Conservation (phyloP, 1,140 invertebrate genomes). For the Drosophila pandora region DNA sequence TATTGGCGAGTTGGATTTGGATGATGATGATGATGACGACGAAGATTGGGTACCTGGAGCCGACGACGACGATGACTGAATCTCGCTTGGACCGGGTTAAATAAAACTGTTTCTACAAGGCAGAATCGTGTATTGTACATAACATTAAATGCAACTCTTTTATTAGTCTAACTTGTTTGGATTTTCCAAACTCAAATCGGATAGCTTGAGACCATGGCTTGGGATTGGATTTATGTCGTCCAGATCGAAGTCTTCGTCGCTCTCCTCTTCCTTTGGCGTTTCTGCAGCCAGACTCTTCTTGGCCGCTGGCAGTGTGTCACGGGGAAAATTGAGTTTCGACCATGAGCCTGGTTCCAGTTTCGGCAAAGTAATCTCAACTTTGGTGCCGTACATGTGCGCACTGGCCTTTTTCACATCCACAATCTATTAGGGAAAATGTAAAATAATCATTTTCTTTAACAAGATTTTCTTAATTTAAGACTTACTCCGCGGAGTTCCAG, state of each 20-base stretch:
- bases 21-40: constrained; percentile 90
- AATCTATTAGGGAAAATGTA: constrained; percentile 84
- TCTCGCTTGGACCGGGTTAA: constrained; percentile 25
- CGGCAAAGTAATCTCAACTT: constrained; percentile 96
- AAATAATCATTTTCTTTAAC: constrained; percentile 8
- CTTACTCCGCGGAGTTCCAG: constrained; percentile 93
- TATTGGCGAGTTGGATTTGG: constrained; percentile 94
- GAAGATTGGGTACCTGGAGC: constrained; percentile 77
- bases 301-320: constrained; percentile 57
- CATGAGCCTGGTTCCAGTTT: constrained; percentile 94
- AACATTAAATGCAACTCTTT: constrained; percentile 59
- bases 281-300: constrained; percentile 24
- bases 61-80: constrained; percentile 68
- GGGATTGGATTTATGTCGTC: constrained; percentile 84
- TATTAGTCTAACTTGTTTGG: constrained; percentile 60
- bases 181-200: constrained; percentile 62
- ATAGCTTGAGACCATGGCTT: constrained; percentile 52
- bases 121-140: constrained; percentile 49
- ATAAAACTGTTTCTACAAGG: constrained; percentile 34
- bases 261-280: constrained; percentile 49
- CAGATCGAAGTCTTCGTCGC: constrained; percentile 73
- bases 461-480: constrained; percentile 70
- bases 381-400: constrained; percentile 94
- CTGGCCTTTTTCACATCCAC: constrained; percentile 88
- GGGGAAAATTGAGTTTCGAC: constrained; percentile 89